A percentile compares a stretch with the other conserved stretches of the same genome.
phyloP scores from a whole-genome alignment of 2,113 vertebrate genomes.

The Corythornis cristatus region DNA sequence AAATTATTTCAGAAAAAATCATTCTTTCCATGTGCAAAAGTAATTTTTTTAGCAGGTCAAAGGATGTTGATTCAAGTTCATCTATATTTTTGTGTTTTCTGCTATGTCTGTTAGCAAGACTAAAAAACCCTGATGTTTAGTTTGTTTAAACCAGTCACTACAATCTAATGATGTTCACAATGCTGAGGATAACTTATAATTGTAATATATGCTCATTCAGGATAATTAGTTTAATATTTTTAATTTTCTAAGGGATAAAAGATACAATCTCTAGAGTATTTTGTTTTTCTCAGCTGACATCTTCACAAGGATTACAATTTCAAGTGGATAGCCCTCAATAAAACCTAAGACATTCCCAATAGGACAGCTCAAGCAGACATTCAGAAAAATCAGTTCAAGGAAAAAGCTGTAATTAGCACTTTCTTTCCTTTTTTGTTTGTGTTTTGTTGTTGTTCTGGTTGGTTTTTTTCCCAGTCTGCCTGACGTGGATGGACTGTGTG shows the following conservation, averaged over 20 bases:
- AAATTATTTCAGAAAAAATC: not conserved
- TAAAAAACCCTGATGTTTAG: not conserved
- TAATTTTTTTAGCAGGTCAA: not conserved
- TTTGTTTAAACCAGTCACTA: not conserved
- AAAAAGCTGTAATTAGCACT: not conserved
- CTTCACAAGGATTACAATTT: constrained; percentile 5
- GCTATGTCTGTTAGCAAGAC: not conserved
- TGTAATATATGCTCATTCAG: not conserved
- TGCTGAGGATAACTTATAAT: not conserved
- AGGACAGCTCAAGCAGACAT: not conserved
- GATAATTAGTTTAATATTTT: constrained; percentile 4
- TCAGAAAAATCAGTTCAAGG: not conserved
- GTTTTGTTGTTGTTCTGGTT: not conserved
- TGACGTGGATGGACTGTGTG: not conserved
- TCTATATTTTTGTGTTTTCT: not conserved
- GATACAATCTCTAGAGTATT: not conserved
- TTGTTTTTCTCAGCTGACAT: not conserved
- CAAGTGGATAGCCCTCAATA: not conserved
- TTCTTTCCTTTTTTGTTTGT: not conserved
- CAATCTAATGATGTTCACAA: not conserved
- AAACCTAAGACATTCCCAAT: not conserved
- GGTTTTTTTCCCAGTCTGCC: not conserved
- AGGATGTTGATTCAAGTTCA: not conserved
- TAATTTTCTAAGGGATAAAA: not conserved
- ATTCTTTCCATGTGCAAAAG: not conserved